A percentile compares a stretch with the other conserved stretches of the same genome.
phyloP scores from a whole-genome alignment of 2,888 invertebrate species.

The Ferdinandea cuprea region DNA sequence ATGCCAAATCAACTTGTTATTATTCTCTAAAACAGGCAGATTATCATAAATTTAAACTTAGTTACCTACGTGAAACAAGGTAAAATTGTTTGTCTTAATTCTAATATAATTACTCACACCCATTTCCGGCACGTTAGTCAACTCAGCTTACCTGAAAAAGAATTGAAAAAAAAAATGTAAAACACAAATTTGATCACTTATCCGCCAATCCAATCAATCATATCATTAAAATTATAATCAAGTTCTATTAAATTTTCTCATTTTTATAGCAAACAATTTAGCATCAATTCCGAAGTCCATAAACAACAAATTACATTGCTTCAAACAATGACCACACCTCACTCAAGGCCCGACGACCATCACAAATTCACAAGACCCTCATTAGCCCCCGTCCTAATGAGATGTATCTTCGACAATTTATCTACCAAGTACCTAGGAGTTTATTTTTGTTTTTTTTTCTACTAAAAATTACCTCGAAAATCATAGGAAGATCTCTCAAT shows the following conservation, averaged over 20 bases:
- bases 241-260: constrained; percentile 10
- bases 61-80: background rate
- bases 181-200: background rate
- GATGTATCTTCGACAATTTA: constrained; percentile 35
- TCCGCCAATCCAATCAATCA: constrained; percentile 15
- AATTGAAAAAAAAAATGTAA: constrained; percentile 2
- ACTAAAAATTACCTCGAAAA: constrained; percentile 13
- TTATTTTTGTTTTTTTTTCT: background rate
- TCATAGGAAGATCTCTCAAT: constrained; percentile 41
- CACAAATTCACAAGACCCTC: constrained; percentile 16
- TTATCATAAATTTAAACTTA: too few relatives aligned
- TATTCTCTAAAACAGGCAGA: too few relatives aligned
- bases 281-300: constrained; percentile 18
- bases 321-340: constrained; percentile 34
- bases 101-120: background rate
- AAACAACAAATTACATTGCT: constrained; percentile 9
- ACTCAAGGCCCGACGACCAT: constrained; percentile 8
- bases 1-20: too few relatives aligned
- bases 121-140: background rate
- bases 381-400: constrained; percentile 39
- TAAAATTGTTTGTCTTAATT: background rate
- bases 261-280: constrained; percentile 20
- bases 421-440: too few relatives aligned
- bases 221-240: constrained; percentile 26
- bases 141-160: constrained; percentile 7